Evolutionary conservation across 2,797 vertebrate species (phyloP), one percentile per base, ranked within the genome.

Genomic region (Ara ararauna): DNA sequence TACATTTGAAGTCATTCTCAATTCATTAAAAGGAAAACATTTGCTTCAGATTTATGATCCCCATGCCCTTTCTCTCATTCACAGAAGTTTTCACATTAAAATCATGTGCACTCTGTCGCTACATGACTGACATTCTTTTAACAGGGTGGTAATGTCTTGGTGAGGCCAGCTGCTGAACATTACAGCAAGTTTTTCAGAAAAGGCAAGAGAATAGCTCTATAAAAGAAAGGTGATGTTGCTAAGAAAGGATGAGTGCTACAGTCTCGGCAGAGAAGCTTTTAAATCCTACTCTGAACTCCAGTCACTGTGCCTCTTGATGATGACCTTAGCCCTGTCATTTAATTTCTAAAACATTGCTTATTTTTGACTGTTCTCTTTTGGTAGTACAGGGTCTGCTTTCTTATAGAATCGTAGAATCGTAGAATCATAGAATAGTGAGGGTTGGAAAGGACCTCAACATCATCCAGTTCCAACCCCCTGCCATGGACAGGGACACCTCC

Each of bases 111-210:
- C 51, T 60, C 81, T 64, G 53, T 91, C 5, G 0, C 50, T 93
- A 74, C 66, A 74, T 85, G 97, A 96, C 82, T 74, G 85, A 97
- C 76, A 65, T 73, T 88, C 91, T 90, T 97, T 97, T 80, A 96
- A 97, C 96, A 93, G 94, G 75, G 68, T 68, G 42, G 94, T 93
- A 93, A 94, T 83, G 87, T 91, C 95, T 90, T 62, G 58, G 83
- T 1, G 13, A 76, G 86, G 64, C 87, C 92, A 88, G 85, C 88
- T 91, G 62, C 93, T 90, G 81, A 96, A 83, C n/a, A 51, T 67
- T 71, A 75, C 50, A 48, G 56, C 76, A 90, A 82, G 38, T 85
- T 53, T 67, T 88, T 87, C 71, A 87, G 44, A 76, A 72, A 86
- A 67, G 38, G 18, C 51, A 85, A 0, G 23, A 94, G 18, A 87